Base-by-base conservation (phyloP, 2,797 vertebrate genomes). In the Mormyrus proboscirostris region DNA sequence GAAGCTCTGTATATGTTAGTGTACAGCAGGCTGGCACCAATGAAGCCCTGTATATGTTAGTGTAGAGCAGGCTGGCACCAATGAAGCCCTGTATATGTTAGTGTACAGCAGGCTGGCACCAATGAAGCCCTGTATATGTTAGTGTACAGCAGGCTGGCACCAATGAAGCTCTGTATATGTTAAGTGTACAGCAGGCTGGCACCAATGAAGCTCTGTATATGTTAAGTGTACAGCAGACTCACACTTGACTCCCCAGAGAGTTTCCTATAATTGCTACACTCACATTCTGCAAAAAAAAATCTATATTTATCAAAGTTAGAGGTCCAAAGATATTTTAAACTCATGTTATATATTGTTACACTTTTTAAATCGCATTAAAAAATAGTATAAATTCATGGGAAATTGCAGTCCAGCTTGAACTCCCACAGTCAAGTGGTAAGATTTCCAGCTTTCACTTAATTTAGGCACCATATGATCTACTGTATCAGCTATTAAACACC, bases 241-340 rank as follows among this genome's bases (percentile, higher is more conserved):
- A 5, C 16, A n/a, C 7, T 79, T 19, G 10, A 41, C 6, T 79
- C 73, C 38, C 33, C 25, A 5, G 33, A 44, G 38, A 19, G 33
- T 41, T n/a, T 19, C 33, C 73, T 79, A 79, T 41, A 41, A 79
- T 16, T 79, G 38, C 16, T 79, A 7, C 73, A 44, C 29, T 76
- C 4, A 6, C 12, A 76, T 76, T 76, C 25, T 76, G 33, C 33
- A 19, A 76, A 76, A 76, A 2, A 76, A 76, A 38, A 76, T 41
- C 73, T 79, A 79, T 79, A 79, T 79, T 44, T 79, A 79, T 79
- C 5, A n/a, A 44, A 79, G 73, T 38, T 44, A 79, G 73, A 79
- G 38, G 4, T 79, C 73, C 73, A 79, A 79, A 79, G 38, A 44
- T 14, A 41, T 19, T 79, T 41, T 79, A n/a, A 79, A 79, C 38